Percentiles rank a stretch among this genome's conserved stretches.
phyloP scores from a whole-genome alignment of 2,888 invertebrate genomes.

The Drosophila picticornis region DNA sequence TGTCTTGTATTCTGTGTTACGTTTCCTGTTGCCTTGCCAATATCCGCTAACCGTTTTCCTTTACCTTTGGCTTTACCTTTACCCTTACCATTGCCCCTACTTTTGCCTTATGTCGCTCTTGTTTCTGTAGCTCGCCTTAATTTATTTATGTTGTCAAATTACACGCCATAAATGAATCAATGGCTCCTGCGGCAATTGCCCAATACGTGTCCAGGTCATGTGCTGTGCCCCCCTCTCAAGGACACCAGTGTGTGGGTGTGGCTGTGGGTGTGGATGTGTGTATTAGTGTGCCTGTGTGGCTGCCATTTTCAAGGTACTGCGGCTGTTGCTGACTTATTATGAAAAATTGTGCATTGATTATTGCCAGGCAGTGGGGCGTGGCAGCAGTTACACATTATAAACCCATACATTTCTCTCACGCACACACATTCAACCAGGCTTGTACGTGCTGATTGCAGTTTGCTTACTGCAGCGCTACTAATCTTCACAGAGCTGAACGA shows the following conservation, averaged over 20 bases:
- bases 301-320: constrained; percentile 49
- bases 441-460: constrained; percentile 57
- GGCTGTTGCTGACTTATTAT: constrained; percentile 71
- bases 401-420: constrained; percentile 6
- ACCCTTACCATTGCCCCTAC: neutral
- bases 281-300: constrained; percentile 1
- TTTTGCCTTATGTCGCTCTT: constrained; percentile 8
- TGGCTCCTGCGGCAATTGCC: constrained; percentile 48
- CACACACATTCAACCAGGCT: neutral
- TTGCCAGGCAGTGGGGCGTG: constrained; percentile 37
- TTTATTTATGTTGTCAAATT: constrained; percentile 81
- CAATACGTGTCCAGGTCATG: constrained; percentile 32
- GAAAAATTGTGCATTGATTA: constrained; percentile 74
- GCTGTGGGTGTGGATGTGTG: neutral
- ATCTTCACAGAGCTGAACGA: neutral
- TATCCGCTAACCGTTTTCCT: constrained; percentile 62
- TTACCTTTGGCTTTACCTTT: constrained; percentile 10
- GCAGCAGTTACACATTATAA: constrained; percentile 36
- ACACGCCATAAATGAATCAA: constrained; percentile 80
- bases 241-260: constrained; percentile 20
- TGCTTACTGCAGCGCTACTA: constrained; percentile 27
- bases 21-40: constrained; percentile 79
- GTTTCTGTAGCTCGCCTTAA: constrained; percentile 52
- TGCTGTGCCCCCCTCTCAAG: constrained; percentile 37
- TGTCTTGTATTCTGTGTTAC: constrained; percentile 43